These are phyloP conservation scores for Rhyacophila brunnea DNA, from an alignment of 1,140 invertebrate species.

Conservation along the genomic window DNA sequence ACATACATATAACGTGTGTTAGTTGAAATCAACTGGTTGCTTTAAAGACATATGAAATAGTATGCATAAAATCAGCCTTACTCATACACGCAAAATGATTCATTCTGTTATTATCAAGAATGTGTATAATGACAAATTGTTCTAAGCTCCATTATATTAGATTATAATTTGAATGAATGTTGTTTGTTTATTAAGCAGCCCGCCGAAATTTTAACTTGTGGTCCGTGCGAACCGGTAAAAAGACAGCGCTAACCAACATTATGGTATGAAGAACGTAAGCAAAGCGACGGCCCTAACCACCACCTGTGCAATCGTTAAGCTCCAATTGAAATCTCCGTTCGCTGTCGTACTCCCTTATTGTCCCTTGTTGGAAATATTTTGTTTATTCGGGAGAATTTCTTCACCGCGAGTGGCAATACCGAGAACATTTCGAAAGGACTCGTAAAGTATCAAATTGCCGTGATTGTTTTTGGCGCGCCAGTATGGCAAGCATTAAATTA, in stretches of 20 bases:
- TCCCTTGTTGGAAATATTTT: conserved; percentile 15
- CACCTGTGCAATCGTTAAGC: conserved; percentile 25
- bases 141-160: too few relatives aligned
- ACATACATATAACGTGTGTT: too few relatives aligned
- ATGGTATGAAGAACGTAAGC: background rate
- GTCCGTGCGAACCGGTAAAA: background rate
- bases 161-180: too few relatives aligned
- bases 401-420: background rate
- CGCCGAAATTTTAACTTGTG: too few relatives aligned
- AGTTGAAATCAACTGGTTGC: too few relatives aligned
- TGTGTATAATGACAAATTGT: too few relatives aligned
- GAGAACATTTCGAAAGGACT: conserved; percentile 7
- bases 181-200: too few relatives aligned
- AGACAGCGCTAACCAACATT: too few relatives aligned
- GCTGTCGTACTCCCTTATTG: conserved; percentile 18
- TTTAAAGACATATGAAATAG: too few relatives aligned
- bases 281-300: conserved; percentile 10
- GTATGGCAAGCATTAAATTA: background rate
- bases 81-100: too few relatives aligned
- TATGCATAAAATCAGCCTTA: too few relatives aligned
- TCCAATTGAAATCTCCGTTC: conserved; percentile 14
- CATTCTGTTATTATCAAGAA: too few relatives aligned
- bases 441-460: conserved; percentile 9
- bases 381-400: conserved; percentile 22
- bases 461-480: conserved; percentile 2